Evolutionary conservation across 2,113 vertebrate species (phyloP), one percentile per base, ranked within the genome.

Genomic region (Podarcis cretensis): DNA sequence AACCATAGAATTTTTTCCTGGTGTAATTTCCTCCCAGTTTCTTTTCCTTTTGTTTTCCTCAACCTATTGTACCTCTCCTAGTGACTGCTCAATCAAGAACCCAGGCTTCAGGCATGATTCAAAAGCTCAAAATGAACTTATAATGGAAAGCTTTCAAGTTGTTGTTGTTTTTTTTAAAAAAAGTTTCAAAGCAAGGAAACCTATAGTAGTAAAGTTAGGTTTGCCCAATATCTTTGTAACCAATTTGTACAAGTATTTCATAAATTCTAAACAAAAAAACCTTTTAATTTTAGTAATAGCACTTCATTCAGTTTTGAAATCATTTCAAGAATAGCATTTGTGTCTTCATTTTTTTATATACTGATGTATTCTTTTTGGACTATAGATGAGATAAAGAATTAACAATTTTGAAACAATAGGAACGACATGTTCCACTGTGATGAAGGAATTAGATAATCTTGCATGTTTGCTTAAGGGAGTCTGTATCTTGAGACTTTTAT

Each of bases 401-500:
- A 94, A 89, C 82, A 81, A 48, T 94, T 95, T 94, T 88, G 91
- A 84, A 95, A 92, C 86, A 91, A 89, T 92, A 92, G 92, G 90
- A 92, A 82, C 94, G 92, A 57, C 91, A 59, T 87, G 94, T 90
- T 95, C 93, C 87, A 83, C 94, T 91, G 35, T 91, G 93, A 94
- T 93, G 93, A 89, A 96, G 96, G 94, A 95, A 88, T 94, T 82
- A 85, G 95, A 94, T 95, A 95, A 97, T 94, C 94, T 94, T 93
- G 88, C 92, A 89, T 97, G 95, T 96, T 96, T 96, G 95, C 94
- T 95, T 92, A 95, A 89, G 95, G 96, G 95, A 77, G 93, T 92
- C 95, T 96, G 94, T 91, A 92, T 95, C 95, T 96, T 96, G 95
- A 96, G 96, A 95, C 95, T 97, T 96, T 97, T 96, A 92, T 94